A percentile compares a stretch with the other conserved stretches of the same genome.
Evolutionary conservation across 1,140 invertebrate genomes (phyloP).

Genomic region (Drosophila athabasca): DNA sequence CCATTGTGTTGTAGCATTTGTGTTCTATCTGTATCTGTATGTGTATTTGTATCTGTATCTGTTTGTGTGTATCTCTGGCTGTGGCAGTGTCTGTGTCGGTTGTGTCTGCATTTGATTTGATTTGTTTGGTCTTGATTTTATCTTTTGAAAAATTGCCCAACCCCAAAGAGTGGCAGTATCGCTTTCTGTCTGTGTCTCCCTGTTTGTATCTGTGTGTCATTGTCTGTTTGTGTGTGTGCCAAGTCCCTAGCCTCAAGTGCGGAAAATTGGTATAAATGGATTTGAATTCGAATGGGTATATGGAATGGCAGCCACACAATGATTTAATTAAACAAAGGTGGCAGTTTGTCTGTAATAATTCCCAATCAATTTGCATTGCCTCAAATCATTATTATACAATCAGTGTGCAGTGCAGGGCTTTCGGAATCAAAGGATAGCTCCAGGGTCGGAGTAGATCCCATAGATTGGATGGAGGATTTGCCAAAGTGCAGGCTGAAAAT

Average conservation of each 20-base stretch:
- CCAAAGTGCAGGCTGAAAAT: slow-evolving; percentile 22
- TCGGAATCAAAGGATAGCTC: not conserved
- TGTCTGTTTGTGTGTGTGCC: slow-evolving; percentile 22
- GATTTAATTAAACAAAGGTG: slow-evolving; percentile 7
- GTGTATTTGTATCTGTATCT: not conserved
- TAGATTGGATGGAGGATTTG: no score
- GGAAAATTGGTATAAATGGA: slow-evolving; percentile 48
- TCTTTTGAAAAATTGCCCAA: slow-evolving; percentile 50
- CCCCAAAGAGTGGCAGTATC: slow-evolving; percentile 11
- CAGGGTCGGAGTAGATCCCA: no score
- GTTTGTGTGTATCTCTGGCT: slow-evolving; percentile 7
- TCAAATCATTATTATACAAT: no score
- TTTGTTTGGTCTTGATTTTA: slow-evolving; percentile 52
- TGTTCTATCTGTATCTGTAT: not conserved
- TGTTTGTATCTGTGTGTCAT: slow-evolving; percentile 2
- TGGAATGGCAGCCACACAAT: slow-evolving; percentile 1
- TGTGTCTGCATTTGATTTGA: slow-evolving; percentile 53
- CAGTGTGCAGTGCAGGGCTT: not conserved
- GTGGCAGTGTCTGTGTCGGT: slow-evolving; percentile 22
- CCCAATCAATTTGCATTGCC: no score
- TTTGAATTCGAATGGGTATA: slow-evolving; percentile 24
- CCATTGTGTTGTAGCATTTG: slow-evolving; percentile 18
- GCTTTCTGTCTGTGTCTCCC: not conserved
- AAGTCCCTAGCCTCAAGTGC: slow-evolving; percentile 30
- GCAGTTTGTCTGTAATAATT: not conserved